Percentiles rank a stretch among this genome's conserved stretches.
phyloP scores from a whole-genome alignment of 30 jellyfish, hydroid and myxozoan species.

The Turritopsis rubra region DNA sequence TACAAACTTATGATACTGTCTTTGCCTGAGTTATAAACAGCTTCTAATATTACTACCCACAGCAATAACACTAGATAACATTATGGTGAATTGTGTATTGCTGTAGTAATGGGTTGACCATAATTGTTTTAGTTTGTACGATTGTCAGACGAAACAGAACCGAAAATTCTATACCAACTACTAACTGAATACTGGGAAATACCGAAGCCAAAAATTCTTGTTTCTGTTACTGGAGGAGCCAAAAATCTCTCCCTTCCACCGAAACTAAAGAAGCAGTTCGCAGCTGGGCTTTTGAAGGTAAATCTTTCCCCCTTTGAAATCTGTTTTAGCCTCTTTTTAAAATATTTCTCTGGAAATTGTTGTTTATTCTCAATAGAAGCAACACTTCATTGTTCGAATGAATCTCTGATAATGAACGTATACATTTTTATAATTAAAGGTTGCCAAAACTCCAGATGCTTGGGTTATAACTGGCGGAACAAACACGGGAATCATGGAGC shows the following conservation, averaged over 20 bases:
- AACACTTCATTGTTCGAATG: background rate
- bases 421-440: constrained; percentile 36
- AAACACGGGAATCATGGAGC: constrained; percentile 97
- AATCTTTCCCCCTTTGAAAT: background rate
- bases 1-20: too few species aligned
- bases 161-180: background rate
- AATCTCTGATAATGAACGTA: background rate
- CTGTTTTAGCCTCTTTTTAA: background rate
- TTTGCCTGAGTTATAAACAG: too few species aligned
- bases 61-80: too few species aligned
- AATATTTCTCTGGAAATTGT: background rate
- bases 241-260: background rate
- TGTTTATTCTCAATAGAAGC: background rate
- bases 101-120: too few species aligned
- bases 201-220: background rate
- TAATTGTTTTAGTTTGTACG: constrained; percentile 9
- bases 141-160: background rate
- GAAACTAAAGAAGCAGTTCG: background rate
- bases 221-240: constrained; percentile 3
- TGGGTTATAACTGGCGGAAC: constrained; percentile 99
- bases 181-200: background rate
- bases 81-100: too few species aligned
- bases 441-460: constrained; percentile 95
- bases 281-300: constrained; percentile 6
- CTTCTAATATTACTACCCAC: too few species aligned